These are phyloP conservation scores for Myotis myotis DNA, from an alignment of 2,797 vertebrate species.

Conservation along the genomic window DNA sequence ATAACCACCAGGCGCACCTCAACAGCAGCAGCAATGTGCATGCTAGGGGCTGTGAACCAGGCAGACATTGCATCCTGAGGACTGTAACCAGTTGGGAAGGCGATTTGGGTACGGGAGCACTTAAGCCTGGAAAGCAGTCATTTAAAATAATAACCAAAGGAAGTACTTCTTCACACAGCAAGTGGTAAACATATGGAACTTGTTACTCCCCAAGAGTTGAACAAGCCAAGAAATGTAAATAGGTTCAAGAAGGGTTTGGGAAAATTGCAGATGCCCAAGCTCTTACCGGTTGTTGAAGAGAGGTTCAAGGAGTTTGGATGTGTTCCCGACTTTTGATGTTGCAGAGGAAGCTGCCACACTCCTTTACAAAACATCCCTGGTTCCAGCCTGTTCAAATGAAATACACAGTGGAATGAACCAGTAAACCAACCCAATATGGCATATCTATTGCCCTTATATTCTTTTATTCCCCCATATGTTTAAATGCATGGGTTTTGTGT, in stretches of 20 bases:
- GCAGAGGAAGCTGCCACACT: not conserved
- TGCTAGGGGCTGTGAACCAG: not conserved
- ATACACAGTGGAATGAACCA: not conserved
- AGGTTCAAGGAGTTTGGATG: not conserved
- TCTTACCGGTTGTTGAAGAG: not conserved
- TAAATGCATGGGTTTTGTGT: constrained; percentile 69
- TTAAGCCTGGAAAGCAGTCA: constrained; percentile 37
- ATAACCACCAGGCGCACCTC: not conserved
- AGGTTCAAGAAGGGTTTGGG: constrained; percentile 50
- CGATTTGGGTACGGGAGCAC: not conserved
- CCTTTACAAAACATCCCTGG: constrained; percentile 12
- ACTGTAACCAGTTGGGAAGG: not conserved
- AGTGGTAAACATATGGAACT: constrained; percentile 62
- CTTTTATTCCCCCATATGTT: constrained; percentile 63
- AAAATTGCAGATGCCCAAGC: not conserved
- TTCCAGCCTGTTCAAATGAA: constrained; percentile 13
- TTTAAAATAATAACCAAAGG: constrained; percentile 65
- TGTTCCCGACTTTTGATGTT: constrained; percentile 34
- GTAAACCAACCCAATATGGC: not conserved
- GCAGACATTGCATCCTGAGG: not conserved
- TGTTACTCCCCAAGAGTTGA: constrained; percentile 43
- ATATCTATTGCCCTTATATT: not conserved
- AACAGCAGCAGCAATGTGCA: not conserved
- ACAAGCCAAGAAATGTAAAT: constrained; percentile 63
- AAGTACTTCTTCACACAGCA: constrained; percentile 60